Evolutionary conservation across 2,113 vertebrate genomes (phyloP).

Genomic region (Nothoprocta pentlandii): DNA sequence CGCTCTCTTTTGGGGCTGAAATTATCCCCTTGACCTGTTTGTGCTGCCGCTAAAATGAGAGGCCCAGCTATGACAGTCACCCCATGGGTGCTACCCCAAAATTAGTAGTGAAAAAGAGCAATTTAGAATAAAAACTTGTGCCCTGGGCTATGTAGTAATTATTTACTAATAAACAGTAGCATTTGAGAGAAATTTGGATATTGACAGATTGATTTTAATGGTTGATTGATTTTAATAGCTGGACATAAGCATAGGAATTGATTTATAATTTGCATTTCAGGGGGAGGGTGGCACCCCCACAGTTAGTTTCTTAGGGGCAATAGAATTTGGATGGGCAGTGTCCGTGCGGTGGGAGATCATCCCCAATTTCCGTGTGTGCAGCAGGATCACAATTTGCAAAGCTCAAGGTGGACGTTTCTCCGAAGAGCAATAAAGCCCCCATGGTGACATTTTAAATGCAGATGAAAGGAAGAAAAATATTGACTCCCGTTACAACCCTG

Average conservation of each 20-base stretch:
- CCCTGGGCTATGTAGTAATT: background rate
- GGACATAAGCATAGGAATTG: rapidly evolving
- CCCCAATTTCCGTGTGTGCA: background rate
- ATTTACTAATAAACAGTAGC: background rate
- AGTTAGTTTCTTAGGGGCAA: background rate
- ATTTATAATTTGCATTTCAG: background rate
- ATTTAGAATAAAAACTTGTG: background rate
- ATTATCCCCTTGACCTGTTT: background rate
- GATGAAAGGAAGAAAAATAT: constrained; percentile 49
- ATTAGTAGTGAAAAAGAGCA: background rate
- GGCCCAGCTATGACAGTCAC: background rate
- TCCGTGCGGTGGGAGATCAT: background rate
- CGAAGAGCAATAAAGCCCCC: background rate
- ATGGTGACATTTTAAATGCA: constrained; percentile 37
- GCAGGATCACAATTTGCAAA: background rate
- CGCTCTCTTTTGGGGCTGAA: background rate
- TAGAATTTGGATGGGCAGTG: background rate
- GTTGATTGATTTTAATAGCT: background rate
- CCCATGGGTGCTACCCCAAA: background rate
- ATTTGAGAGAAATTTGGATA: background rate
- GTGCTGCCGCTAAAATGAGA: background rate
- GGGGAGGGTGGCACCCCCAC: background rate
- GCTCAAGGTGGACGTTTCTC: background rate
- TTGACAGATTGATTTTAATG: background rate
- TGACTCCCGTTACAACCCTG: constrained; percentile 18